Evolutionary conservation across 2,113 vertebrate genomes (phyloP), one percentile per base, ranked within the genome.

Genomic region (Nibea albiflora): DNA sequence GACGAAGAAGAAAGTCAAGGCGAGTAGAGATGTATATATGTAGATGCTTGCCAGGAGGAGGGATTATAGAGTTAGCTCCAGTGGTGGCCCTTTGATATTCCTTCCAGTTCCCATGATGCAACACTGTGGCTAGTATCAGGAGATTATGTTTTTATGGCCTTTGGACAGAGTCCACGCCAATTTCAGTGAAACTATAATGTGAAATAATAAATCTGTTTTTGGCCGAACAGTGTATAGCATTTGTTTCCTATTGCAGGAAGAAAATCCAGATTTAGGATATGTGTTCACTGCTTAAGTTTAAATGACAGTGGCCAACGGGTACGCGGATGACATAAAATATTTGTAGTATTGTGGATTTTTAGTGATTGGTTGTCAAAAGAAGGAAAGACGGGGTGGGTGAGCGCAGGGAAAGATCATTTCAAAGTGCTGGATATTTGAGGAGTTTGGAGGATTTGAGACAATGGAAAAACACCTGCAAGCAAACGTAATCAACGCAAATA

Each of bases 91-190:
- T 94, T 93, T 91, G 91, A 93, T 91, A 87, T 89, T 70, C 67
- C 70, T 82, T 71, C 72, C 73, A 82, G 84, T 90, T 93, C 89
- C 85, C 86, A 88, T 90, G 81, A 93, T 91, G 87, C 90, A 93
- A 88, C 73, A 66, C 64, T 76, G 61, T 69, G 69, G 84, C 85
- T 64, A 76, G 71, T 61, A 76, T 70, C 53, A 79, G 78, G 56
- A 90, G 78, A 90, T 91, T 79, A 64, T 81, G 62, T 76, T 88
- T 89, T 91, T 66, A 87, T 78, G 73, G 80, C 78, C 63, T 79
- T 80, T 88, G 80, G 76, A 87, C 28, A 24, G 64, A 66, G 66
- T 77, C 76, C 64, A 63, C 26, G 58, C 62, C 10, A 69, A 85
- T 66, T 70, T 62, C 63, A 35, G 19, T 10, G 68, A 63, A 68